Base-by-base conservation (phyloP, 1,140 invertebrate species). In the Leptopilina clavipes region DNA sequence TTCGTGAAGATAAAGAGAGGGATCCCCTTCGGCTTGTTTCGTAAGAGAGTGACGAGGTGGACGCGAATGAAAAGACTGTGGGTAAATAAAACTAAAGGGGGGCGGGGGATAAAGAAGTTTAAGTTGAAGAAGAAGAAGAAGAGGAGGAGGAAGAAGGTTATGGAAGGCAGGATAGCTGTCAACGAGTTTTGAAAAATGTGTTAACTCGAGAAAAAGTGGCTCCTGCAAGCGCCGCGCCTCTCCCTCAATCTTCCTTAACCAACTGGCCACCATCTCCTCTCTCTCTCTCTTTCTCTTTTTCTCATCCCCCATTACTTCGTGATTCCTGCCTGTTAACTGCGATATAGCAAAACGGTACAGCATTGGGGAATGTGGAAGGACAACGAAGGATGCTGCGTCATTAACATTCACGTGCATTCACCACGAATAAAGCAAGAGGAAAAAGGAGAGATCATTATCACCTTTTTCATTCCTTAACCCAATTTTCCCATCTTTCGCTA, bases 171-270 rank as follows among this genome's bases (percentile, higher is more conserved):
- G 82, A 85, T 87, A 86, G 84, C 86, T 86, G 86, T 88, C 86
- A 86, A 83, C 86, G 76, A 78, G 74, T 83, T 86, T 86, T 88
- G 86, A 88, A 88, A 87, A 87, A 88, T 88, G 85, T 87, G 86
- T 84, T 82, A 88, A 87, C 83, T 82, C 76, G 70, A 84, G 84
- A 88, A 88, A 86, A 88, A 88, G 85, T 82, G 76, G 82, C 80
- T 81, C 76, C 86, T 80, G 76, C 80, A 75, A 87, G 86, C 86
- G 83, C 80, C 81, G 82, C 80, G 37, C 25, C 25, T 31, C 25
- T 78, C 70, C 77, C 77, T 56, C 73, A 70, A 40, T 76, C 59
- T 72, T 74, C 72, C 75, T 72, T 72, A 8, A 40, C 77, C 75
- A 77, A 81, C 79, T 79, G 76, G 75, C 48, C 45, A 45, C 56